These are phyloP conservation scores for Chesias legatella DNA, from an alignment of 2,888 invertebrate genomes.

Conservation along the genomic window DNA sequence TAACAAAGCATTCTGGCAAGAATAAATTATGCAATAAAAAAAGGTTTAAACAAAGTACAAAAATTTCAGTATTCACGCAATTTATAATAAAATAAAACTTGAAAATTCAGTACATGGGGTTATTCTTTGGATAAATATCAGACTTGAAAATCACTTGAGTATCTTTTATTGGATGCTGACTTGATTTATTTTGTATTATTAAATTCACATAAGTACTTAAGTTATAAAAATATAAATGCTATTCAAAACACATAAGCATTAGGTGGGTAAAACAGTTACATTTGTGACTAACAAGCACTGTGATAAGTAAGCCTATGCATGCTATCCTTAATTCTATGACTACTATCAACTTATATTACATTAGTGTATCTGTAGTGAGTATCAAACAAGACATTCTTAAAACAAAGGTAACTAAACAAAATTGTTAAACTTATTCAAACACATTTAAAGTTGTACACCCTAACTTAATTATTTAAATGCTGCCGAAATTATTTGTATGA, in stretches of 20 bases:
- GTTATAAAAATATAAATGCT: conserved; percentile 27
- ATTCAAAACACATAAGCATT: conserved; percentile 18
- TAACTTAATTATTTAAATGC: conserved; percentile 22
- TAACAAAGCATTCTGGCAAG: conserved; percentile 51
- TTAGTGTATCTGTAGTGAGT: conserved; percentile 20
- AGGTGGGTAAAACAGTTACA: conserved; percentile 22
- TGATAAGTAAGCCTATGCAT: conserved; percentile 21
- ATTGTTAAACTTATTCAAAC: conserved; percentile 6
- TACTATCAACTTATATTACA: conserved; percentile 21
- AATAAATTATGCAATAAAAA: conserved; percentile 19
- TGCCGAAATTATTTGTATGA: conserved; percentile 25
- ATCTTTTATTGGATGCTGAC: conserved; percentile 31
- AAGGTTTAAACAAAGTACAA: conserved; percentile 26
- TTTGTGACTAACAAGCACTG: conserved; percentile 23
- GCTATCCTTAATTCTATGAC: conserved; percentile 28
- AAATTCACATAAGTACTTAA: conserved; percentile 18
- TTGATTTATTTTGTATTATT: conserved; percentile 4
- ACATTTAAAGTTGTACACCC: background rate
- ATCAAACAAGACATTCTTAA: conserved; percentile 25
- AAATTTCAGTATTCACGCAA: conserved; percentile 38
- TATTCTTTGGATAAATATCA: conserved; percentile 51
- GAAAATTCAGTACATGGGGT: conserved; percentile 23
- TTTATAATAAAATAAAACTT: conserved; percentile 15
- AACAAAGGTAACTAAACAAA: conserved; percentile 34
- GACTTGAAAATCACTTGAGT: conserved; percentile 52